These are phyloP conservation scores for Gouania willdenowi DNA, from an alignment of 2,797 vertebrate species.

Conservation along the genomic window DNA sequence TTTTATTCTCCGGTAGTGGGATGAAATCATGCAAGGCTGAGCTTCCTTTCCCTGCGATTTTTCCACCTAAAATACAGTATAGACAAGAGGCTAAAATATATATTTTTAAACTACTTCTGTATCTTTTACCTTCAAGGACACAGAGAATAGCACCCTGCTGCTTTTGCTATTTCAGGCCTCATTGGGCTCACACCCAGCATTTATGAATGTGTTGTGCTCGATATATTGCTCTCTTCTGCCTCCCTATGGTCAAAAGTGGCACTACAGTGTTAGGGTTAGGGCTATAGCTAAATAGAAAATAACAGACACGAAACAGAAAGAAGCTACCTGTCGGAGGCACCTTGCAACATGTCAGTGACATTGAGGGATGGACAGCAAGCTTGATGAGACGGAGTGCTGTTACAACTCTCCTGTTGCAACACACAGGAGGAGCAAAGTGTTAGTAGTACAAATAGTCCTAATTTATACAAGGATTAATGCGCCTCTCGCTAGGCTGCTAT, in stretches of 20 bases:
- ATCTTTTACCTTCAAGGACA: constrained; percentile 9
- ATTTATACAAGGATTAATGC: neutral
- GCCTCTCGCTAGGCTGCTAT: no score
- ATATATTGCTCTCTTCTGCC: constrained; percentile 68
- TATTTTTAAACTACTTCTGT: constrained; percentile 6
- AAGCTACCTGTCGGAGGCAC: constrained; percentile 71
- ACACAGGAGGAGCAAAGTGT: constrained; percentile 35
- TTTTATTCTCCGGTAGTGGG: constrained; percentile 63
- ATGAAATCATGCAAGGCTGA: constrained; percentile 74
- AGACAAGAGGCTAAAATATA: constrained; percentile 62
- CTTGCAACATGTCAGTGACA: constrained; percentile 74
- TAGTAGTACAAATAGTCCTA: constrained; percentile 32
- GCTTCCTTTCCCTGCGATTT: constrained; percentile 71
- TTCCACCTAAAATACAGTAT: constrained; percentile 80
- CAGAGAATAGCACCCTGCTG: constrained; percentile 8
- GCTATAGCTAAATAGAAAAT: no score
- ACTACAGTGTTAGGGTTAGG: no score
- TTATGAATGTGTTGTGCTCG: constrained; percentile 2
- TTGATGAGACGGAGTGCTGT: constrained; percentile 71
- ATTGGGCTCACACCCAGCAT: constrained; percentile 5
- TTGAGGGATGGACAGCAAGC: constrained; percentile 74
- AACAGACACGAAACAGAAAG: constrained; percentile 1
- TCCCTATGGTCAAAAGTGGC: constrained; percentile 50
- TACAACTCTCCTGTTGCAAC: constrained; percentile 67
- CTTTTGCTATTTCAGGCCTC: constrained; percentile 11